A percentile compares a stretch with the other conserved stretches of the same genome.
These are phyloP conservation scores for Andrena haemorrhoa DNA, from an alignment of 2,888 invertebrate genomes.

Conservation along the genomic window DNA sequence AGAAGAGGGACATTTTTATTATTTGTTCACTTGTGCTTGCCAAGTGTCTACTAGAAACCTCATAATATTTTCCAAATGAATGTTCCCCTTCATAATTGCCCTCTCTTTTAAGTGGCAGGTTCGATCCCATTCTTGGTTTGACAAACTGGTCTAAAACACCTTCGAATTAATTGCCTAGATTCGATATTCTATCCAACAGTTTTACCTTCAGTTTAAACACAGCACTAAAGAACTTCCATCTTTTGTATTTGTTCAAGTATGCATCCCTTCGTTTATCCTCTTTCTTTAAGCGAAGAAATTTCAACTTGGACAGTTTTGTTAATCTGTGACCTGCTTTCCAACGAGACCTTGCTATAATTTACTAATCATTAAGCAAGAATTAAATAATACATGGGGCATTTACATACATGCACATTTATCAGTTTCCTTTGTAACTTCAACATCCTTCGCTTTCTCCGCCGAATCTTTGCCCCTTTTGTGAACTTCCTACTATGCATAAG, in stretches of 20 bases:
- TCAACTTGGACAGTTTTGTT: slow-evolving; percentile 33
- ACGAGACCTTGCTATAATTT: neutral
- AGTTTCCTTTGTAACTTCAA: neutral
- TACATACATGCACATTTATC: neutral
- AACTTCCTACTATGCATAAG: neutral
- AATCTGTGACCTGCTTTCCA: slow-evolving; percentile 20
- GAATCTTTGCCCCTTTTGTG: neutral
- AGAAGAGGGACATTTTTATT: neutral
- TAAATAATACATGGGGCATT: neutral
- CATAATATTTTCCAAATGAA: slow-evolving; percentile 16
- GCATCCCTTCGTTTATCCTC: slow-evolving; percentile 11
- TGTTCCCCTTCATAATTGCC: neutral
- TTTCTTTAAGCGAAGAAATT: neutral
- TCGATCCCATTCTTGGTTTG: slow-evolving; percentile 25
- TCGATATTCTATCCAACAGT: neutral
- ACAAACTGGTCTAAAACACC: slow-evolving; percentile 19
- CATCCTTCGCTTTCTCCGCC: neutral
- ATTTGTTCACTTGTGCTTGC: neutral
- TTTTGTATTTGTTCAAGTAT: neutral
- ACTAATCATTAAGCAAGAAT: neutral
- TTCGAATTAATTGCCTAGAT: neutral
- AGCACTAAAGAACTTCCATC: slow-evolving; percentile 19
- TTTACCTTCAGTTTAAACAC: slow-evolving; percentile 31
- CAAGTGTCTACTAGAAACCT: neutral
- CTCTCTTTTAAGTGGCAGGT: slow-evolving; percentile 41